phyloP scores from a whole-genome alignment of 2,888 invertebrate genomes.

The Harmothoe impar region DNA sequence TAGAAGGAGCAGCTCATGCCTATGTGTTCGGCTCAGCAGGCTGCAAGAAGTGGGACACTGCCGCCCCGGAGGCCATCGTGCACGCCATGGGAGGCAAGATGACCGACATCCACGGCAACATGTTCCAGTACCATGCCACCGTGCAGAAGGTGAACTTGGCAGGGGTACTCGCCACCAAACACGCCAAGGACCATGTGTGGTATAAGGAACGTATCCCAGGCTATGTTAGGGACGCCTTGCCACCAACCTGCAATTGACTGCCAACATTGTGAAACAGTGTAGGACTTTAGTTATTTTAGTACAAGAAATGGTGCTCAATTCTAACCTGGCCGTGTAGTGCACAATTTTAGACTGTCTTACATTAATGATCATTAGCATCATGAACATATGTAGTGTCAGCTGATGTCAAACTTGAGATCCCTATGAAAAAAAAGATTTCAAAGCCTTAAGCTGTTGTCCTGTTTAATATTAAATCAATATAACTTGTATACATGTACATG shows the following conservation, averaged over 20 bases:
- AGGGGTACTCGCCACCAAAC: conserved; percentile 95
- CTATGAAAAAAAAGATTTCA: not conserved
- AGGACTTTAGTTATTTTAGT: too few species aligned
- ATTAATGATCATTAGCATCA: not conserved
- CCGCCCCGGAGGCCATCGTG: conserved; percentile 97
- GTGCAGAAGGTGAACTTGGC: conserved; percentile 88
- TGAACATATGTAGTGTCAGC: too few species aligned
- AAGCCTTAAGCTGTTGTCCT: not conserved
- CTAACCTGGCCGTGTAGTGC: not conserved
- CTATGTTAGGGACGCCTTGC: conserved; percentile 77
- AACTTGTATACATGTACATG: too few species aligned
- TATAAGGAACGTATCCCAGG: conserved; percentile 90
- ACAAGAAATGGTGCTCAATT: not conserved
- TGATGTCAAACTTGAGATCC: not conserved
- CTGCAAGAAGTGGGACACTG: conserved; percentile 99
- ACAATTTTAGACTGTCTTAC: not conserved
- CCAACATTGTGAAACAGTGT: not conserved
- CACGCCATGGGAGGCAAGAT: conserved; percentile 93
- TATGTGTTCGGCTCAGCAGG: conserved; percentile 98
- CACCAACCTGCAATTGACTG: not conserved
- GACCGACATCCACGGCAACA: conserved; percentile 90
- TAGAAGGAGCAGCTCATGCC: conserved; percentile 97
- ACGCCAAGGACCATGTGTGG: conserved; percentile 89
- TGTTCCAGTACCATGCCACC: conserved; percentile 86
- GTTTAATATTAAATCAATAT: too few species aligned